Conservation (phyloP, 2,888 invertebrate genomes). For the Pegoplata infirma region DNA sequence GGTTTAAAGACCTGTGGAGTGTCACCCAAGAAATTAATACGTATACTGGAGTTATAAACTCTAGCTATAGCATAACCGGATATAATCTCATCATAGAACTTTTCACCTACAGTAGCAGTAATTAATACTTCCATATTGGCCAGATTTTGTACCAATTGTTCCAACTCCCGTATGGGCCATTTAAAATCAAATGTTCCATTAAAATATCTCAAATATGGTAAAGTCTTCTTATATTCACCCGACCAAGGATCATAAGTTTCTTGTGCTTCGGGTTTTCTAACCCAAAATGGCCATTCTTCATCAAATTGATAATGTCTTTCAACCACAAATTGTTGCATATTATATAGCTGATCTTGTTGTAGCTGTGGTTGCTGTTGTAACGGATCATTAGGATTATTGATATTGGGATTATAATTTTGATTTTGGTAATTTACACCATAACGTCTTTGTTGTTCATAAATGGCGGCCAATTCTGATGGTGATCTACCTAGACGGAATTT, state of each 20-base stretch:
- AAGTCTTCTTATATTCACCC: constrained; percentile 79
- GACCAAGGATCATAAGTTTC: constrained; percentile 73
- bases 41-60: constrained; percentile 91
- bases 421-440: constrained; percentile 66
- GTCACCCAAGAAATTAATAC: constrained; percentile 91
- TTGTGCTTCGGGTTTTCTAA: constrained; percentile 82
- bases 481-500: constrained; percentile 78
- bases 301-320: constrained; percentile 89
- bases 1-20: constrained; percentile 97
- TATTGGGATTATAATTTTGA: constrained; percentile 64
- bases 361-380: constrained; percentile 61
- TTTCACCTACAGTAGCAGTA: constrained; percentile 92
- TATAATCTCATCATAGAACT: constrained; percentile 88
- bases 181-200: constrained; percentile 92
- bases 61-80: constrained; percentile 92
- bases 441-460: constrained; percentile 67
- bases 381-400: constrained; percentile 47
- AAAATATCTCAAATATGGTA: constrained; percentile 89
- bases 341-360: constrained; percentile 73
- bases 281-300: constrained; percentile 90
- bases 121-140: constrained; percentile 88
- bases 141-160: constrained; percentile 80
- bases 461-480: constrained; percentile 69
- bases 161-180: constrained; percentile 88
- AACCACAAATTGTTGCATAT: constrained; percentile 80